A percentile compares a stretch with the other conserved stretches of the same genome.
Evolutionary conservation across 2,797 vertebrate genomes (phyloP).

Genomic region (Pangasius djambal): DNA sequence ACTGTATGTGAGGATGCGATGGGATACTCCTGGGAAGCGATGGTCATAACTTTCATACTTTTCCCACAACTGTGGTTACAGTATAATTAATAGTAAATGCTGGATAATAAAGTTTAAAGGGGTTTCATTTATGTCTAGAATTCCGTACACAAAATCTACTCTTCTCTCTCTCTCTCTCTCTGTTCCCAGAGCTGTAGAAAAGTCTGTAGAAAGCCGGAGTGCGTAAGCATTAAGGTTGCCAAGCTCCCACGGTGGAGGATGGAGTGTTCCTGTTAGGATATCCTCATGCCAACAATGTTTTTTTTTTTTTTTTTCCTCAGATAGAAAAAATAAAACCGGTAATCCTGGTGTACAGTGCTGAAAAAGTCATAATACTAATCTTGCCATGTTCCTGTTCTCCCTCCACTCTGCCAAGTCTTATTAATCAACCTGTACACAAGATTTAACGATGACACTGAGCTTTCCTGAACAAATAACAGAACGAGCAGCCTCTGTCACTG

Average conservation of each 20-base stretch:
- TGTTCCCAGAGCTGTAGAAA: slow-evolving; percentile 18
- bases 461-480: not conserved
- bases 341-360: slow-evolving; percentile 29
- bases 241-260: not conserved
- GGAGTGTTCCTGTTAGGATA: slow-evolving; percentile 43
- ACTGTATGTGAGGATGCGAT: not conserved
- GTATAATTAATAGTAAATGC: not conserved
- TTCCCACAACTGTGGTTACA: not conserved
- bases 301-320: not conserved
- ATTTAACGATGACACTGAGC: not conserved
- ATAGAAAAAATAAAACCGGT: slow-evolving; percentile 24
- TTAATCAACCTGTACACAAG: not conserved
- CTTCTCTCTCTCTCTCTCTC: too few relatives aligned
- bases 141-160: not conserved
- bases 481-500: not conserved
- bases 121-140: not conserved
- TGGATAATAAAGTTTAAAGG: not conserved
- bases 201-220: slow-evolving; percentile 14
- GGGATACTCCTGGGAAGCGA: not conserved
- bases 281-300: slow-evolving; percentile 30
- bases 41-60: not conserved
- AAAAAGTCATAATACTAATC: slow-evolving; percentile 7
- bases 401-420: not conserved
- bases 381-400: not conserved
- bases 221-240: slow-evolving; percentile 34